phyloP scores from a whole-genome alignment of 2,113 vertebrate species.

The Piprites chloris region DNA sequence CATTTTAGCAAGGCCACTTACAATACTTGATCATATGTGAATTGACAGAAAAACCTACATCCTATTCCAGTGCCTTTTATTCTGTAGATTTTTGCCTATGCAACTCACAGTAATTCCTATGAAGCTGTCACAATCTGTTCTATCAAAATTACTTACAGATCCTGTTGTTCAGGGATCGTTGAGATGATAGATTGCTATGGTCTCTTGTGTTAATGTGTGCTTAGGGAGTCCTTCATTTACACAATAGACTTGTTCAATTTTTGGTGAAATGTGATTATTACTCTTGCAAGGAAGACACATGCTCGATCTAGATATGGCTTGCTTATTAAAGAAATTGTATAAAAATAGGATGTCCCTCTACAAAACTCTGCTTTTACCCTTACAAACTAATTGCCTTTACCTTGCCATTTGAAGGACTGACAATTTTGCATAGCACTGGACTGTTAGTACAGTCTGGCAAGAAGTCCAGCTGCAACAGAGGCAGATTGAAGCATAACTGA shows the following conservation, averaged over 20 bases:
- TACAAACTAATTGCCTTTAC: neutral
- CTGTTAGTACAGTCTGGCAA: neutral
- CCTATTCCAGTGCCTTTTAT: neutral
- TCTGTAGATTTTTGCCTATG: conserved; percentile 18
- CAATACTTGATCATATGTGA: neutral
- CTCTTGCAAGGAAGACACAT: neutral
- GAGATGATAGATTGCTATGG: conserved; percentile 63
- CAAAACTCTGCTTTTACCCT: neutral
- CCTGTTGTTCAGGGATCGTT: conserved; percentile 64
- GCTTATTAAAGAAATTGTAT: neutral
- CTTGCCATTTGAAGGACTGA: neutral
- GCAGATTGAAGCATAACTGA: neutral
- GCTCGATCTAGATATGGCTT: neutral
- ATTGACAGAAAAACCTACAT: neutral
- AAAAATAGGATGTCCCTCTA: neutral
- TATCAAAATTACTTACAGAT: conserved; percentile 57
- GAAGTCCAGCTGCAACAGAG: neutral
- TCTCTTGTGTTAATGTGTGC: conserved; percentile 45
- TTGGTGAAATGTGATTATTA: conserved; percentile 60
- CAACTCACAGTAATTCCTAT: conserved; percentile 42
- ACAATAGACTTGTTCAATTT: conserved; percentile 57
- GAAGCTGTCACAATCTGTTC: conserved; percentile 63
- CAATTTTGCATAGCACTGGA: neutral
- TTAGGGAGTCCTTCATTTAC: conserved; percentile 72
- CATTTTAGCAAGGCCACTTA: neutral